A percentile compares a stretch with the other conserved stretches of the same genome.
phyloP scores from a whole-genome alignment of 2,797 vertebrate genomes.

The Cheirogaleus major region DNA sequence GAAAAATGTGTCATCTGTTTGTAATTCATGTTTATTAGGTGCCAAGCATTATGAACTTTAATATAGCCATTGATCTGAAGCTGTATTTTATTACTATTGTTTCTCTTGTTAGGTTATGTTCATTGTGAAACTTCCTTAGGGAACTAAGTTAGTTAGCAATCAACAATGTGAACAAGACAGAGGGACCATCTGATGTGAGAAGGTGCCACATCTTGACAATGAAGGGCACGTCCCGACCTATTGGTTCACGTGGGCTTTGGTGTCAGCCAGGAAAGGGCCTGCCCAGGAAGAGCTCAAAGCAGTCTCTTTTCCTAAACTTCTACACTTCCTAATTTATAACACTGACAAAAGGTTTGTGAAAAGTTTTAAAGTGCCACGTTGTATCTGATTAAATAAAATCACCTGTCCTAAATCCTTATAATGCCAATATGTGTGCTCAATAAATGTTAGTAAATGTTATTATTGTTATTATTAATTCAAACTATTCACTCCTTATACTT shows the following conservation, averaged over 20 bases:
- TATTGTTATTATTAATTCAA: neutral
- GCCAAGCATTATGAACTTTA: neutral
- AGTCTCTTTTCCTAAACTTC: neutral
- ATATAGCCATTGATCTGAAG: neutral
- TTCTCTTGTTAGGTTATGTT: neutral
- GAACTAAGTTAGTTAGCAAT: neutral
- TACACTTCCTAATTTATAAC: neutral
- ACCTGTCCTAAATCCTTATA: neutral
- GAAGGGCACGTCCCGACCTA: neutral
- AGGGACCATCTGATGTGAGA: neutral
- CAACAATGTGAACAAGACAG: neutral
- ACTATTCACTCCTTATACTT: neutral
- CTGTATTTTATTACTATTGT: neutral
- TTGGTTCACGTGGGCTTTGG: neutral
- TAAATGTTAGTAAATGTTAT: neutral
- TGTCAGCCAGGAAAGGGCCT: neutral
- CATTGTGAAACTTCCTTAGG: neutral
- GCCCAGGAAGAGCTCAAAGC: neutral
- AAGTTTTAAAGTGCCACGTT: constrained; percentile 26
- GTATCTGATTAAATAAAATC: neutral
- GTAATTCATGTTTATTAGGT: neutral
- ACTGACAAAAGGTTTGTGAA: constrained; percentile 7
- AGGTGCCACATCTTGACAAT: neutral
- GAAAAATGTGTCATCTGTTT: neutral
- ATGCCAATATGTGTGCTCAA: neutral